Percentiles rank a stretch among this genome's conserved stretches.
Evolutionary conservation across 2,113 vertebrate species (phyloP).

Genomic region (Pycnonotus jocosus): DNA sequence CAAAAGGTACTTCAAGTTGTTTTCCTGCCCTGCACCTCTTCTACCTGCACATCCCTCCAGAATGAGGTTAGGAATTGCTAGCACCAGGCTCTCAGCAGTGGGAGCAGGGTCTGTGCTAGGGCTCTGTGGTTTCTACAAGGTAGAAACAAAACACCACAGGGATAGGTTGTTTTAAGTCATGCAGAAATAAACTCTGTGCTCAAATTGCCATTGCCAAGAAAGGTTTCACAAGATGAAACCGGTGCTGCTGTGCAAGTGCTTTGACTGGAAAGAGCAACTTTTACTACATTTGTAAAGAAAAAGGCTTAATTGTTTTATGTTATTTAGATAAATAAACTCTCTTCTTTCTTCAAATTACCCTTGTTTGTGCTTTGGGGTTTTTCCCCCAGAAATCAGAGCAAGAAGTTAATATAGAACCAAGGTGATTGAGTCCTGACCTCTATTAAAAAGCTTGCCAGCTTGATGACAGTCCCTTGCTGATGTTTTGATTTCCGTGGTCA

Average conservation of each 20-base stretch:
- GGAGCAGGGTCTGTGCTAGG: background rate
- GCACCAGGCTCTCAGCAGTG: background rate
- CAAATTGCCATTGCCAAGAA: background rate
- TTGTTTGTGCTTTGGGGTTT: background rate
- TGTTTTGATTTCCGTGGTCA: conserved; percentile 3
- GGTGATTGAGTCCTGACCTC: background rate
- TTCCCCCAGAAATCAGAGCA: background rate
- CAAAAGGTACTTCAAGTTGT: background rate
- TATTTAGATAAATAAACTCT: background rate
- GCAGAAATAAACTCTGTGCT: background rate
- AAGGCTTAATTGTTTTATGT: background rate
- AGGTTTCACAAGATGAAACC: background rate
- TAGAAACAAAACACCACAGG: background rate
- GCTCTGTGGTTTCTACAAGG: background rate
- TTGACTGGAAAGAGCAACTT: background rate
- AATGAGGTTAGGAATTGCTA: background rate
- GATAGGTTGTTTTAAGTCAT: rapidly evolving
- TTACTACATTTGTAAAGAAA: background rate
- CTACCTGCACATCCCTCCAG: background rate
- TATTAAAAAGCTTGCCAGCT: background rate
- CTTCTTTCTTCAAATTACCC: background rate
- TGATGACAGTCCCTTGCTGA: background rate
- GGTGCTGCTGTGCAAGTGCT: background rate
- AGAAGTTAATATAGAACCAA: background rate
- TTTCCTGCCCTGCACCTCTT: background rate